A percentile compares a stretch with the other conserved stretches of the same genome.
These are phyloP conservation scores for Noctua janthe DNA, from an alignment of 2,888 invertebrate species.

Conservation along the genomic window DNA sequence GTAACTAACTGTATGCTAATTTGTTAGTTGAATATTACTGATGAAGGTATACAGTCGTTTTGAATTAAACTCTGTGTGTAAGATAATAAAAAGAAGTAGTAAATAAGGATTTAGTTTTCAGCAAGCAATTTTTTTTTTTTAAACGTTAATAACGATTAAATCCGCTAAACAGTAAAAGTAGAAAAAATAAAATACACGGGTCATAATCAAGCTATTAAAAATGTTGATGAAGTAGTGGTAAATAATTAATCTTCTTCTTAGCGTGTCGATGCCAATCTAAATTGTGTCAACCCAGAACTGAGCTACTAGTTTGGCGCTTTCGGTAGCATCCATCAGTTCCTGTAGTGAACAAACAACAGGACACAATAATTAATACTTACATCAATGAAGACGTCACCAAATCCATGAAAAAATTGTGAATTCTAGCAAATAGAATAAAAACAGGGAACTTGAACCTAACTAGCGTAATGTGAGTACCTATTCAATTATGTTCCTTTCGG, in stretches of 20 bases:
- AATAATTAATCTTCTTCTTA: no score
- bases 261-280: no score
- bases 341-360: no score
- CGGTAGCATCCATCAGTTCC: no score
- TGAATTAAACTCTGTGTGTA: not conserved
- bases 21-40: not conserved
- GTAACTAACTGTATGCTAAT: constrained; percentile 29
- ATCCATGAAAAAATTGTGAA: not conserved
- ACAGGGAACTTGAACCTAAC: not conserved
- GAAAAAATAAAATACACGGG: no score
- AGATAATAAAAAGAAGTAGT: not conserved
- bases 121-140: no score
- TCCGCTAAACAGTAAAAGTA: no score
- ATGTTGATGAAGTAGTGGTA: not conserved
- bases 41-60: not conserved
- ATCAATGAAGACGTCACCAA: not conserved
- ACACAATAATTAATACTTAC: no score
- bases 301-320: no score
- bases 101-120: not conserved
- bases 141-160: no score
- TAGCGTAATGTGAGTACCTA: no score
- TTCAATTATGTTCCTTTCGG: not conserved
- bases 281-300: no score
- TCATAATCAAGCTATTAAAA: not conserved
- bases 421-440: not conserved